Conservation (phyloP, 2,797 vertebrate species). For the Sternarchorhynchus goeldii region DNA sequence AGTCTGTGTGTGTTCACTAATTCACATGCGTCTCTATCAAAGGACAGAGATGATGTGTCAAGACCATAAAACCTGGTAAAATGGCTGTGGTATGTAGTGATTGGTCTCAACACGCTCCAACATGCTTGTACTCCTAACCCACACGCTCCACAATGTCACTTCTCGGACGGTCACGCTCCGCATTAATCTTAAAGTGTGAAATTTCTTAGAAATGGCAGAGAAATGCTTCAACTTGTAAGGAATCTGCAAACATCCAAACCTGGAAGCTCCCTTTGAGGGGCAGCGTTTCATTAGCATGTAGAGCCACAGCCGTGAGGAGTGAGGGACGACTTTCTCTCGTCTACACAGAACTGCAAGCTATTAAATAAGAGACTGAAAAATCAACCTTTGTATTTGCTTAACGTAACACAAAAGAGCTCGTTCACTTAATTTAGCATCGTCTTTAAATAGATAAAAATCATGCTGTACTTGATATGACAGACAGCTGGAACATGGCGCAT, state of each 20-base stretch:
- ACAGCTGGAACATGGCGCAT: too few species aligned
- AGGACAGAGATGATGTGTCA: too few species aligned
- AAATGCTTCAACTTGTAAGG: conserved; percentile 9
- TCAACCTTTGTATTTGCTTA: too few species aligned
- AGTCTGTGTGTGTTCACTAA: background rate
- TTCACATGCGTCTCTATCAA: too few species aligned
- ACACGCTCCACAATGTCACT: conserved; percentile 1
- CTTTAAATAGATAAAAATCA: too few species aligned
- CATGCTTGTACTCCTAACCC: background rate
- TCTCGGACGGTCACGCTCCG: conserved; percentile 5
- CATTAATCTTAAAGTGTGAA: background rate
- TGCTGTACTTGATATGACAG: too few species aligned
- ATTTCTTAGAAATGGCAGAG: conserved; percentile 2
- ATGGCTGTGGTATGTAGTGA: background rate
- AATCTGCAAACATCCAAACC: conserved; percentile 19
- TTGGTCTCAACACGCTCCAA: background rate
- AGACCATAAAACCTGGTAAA: too few species aligned
- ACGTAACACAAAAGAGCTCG: too few species aligned
- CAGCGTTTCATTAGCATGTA: background rate
- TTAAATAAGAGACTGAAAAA: background rate
- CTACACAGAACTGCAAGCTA: background rate
- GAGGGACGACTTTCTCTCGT: background rate
- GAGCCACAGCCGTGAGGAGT: background rate
- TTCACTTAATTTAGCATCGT: too few species aligned
- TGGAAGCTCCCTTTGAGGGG: background rate